These are phyloP conservation scores for Crotalus helleri DNA, from an alignment of 2,113 vertebrate species.

Conservation along the genomic window DNA sequence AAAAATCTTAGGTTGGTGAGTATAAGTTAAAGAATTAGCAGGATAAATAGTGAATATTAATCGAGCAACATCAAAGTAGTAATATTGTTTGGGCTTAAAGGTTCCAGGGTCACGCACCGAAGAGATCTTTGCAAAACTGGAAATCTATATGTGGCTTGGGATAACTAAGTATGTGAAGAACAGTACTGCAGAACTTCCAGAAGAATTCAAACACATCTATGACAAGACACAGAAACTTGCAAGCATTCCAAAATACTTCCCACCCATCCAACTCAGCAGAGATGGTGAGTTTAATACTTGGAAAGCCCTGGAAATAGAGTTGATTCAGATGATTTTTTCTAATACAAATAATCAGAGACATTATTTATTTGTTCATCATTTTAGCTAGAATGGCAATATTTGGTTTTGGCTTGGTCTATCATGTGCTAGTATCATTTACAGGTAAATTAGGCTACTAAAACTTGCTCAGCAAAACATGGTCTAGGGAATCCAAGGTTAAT, in stretches of 20 bases:
- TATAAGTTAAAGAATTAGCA: background rate
- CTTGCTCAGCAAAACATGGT: background rate
- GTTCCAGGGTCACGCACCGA: conserved; percentile 75
- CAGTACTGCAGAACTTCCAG: conserved; percentile 75
- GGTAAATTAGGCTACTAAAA: background rate
- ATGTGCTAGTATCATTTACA: background rate
- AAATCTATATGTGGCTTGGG: conserved; percentile 92
- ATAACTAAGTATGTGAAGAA: conserved; percentile 82
- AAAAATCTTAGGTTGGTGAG: background rate
- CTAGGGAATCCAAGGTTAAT: background rate
- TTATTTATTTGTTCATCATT: background rate
- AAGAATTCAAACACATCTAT: conserved; percentile 77
- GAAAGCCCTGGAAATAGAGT: background rate
- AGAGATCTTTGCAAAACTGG: conserved; percentile 87
- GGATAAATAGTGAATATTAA: background rate
- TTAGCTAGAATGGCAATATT: background rate
- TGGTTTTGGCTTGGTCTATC: background rate
- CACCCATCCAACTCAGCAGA: conserved; percentile 74
- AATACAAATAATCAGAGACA: background rate
- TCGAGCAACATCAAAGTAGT: background rate
- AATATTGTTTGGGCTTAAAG: conserved; percentile 46
- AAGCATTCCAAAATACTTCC: conserved; percentile 48
- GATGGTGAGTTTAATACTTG: conserved; percentile 73
- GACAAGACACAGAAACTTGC: conserved; percentile 55
- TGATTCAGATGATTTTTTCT: background rate